phyloP scores from a whole-genome alignment of 2,113 vertebrate species.

The Conger conger region DNA sequence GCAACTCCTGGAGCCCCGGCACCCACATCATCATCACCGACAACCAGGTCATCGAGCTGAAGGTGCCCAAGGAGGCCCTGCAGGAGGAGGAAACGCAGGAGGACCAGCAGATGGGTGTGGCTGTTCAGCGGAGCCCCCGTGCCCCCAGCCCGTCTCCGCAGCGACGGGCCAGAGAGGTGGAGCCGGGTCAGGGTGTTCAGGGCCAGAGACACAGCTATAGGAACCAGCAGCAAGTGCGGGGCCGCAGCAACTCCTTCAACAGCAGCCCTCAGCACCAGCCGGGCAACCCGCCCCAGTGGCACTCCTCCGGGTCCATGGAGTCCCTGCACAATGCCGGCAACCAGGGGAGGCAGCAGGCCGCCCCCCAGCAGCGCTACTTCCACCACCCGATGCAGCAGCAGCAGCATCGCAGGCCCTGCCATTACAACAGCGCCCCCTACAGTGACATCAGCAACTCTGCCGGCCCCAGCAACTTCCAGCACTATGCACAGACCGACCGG shows the following conservation, averaged over 20 bases:
- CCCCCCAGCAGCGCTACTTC: constrained; percentile 74
- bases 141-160: constrained; percentile 64
- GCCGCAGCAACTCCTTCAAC: constrained; percentile 91
- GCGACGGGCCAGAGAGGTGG: constrained; percentile 63
- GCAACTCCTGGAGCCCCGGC: constrained; percentile 97
- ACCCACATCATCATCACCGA: constrained; percentile 98
- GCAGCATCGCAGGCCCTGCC: constrained; percentile 63
- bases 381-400: constrained; percentile 68
- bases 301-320: constrained; percentile 72
- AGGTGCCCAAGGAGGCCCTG: constrained; percentile 86
- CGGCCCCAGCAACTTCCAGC: constrained; percentile 46
- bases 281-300: constrained; percentile 31
- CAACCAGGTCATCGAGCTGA: constrained; percentile 87
- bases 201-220: constrained; percentile 71
- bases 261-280: constrained; percentile 61
- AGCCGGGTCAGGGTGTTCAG: constrained; percentile 74
- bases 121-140: constrained; percentile 64
- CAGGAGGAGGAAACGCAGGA: constrained; percentile 71
- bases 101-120: constrained; percentile 43
- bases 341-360: constrained; percentile 61
- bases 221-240: constrained; percentile 67
- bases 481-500: constrained; percentile 67
- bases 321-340: constrained; percentile 58
- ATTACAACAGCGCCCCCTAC: constrained; percentile 59
- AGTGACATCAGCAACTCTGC: constrained; percentile 50